Evolutionary conservation across 2,113 vertebrate species (phyloP), one percentile per base, ranked within the genome.

Genomic region (Sceloporus undulatus): DNA sequence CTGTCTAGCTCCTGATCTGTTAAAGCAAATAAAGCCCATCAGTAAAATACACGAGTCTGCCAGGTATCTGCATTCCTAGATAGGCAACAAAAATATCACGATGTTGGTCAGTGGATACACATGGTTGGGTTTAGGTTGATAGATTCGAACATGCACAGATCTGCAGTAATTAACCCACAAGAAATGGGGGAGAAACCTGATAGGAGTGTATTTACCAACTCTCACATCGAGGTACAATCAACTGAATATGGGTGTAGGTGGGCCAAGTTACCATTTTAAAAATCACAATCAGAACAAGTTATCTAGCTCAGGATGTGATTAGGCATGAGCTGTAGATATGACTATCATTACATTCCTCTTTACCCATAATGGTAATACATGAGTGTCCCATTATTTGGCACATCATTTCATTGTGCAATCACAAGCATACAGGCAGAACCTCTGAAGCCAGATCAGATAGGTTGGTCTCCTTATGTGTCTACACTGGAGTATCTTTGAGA

Each of bases 71-170:
- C 34, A 68, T 25, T 82, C 68, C 29, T 27, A 71, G 40, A 34
- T 9, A 71, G 66, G n/a, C 7, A 54, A 56, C 65, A 86, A 68
- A 82, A 68, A 18, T 13, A 25, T 27, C 62, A 27, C 27, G 5
- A 13, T 65, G 18, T 34, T 92, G 89, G 86, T 91, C 89, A 90
- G 68, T 76, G 73, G 27, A 54, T 90, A 76, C n/a, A 77, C 82
- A 77, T 66, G 38, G n/a, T 76, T 5, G 10, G 8, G 21, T 42
- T 21, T 42, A 25, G 42, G 25, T 7, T 87, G 34, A 70, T 71
- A 62, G 54, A 25, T 59, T 14, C 2, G 56, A 59, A 59, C 56
- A 59, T 59, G 56, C 56, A 59, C 56, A 9, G 14, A 14, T 59
- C 10, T 14, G 10, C 56, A 34, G 10, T 59, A 59, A 59, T 9